Evolutionary conservation across 35 echinoderm and acorn worm species (phyloP), one percentile per base, ranked within the genome.

Genomic region (Anneissia japonica): DNA sequence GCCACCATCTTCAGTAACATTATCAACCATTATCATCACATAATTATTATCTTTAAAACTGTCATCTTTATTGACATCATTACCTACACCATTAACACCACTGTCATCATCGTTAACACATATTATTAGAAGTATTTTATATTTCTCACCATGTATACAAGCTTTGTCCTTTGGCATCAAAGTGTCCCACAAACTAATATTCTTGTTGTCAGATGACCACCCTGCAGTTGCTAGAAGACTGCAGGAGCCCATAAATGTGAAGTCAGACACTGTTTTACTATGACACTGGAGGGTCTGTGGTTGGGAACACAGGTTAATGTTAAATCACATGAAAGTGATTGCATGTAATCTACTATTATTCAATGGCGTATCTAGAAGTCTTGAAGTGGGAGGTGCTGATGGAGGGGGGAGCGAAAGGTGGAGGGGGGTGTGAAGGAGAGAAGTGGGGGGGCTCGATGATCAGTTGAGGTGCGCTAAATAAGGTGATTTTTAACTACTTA

Each of bases 101-200:
- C 14, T 43, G 40, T 14, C 40, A 43, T 6, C 14, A 43, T 43
- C 14, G 4, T 43, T 43, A 43, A 43, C 40, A 43, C 40, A 43
- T 14, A 43, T 43, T 6, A 43, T 4, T 43, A 43, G 40, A 43
- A 6, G 14, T 14, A 43, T 43, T 43, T 43, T 43, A 14, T 43
- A 43, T 14, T n/a, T n/a, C 95, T 89, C 37, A 99, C 96, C 82
- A 79, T 99, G 96, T 4, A 99, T 87, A 89, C 94, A 91, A 11
- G 82, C 82, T 31, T 90, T 93, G 35, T 80, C 86, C 14, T 75
- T 83, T 0, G 91, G 92, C 83, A 99, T 88, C 82, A 99, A 86
- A 12, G 96, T 99, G 76, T 99, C 96, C 96, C 96, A 99, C 1
- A 99, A 77, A 81, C 96, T 94, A 35, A 99, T 82, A 45, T 99